Conservation (phyloP, 1,140 invertebrate genomes). For the Dysdera silvatica region DNA sequence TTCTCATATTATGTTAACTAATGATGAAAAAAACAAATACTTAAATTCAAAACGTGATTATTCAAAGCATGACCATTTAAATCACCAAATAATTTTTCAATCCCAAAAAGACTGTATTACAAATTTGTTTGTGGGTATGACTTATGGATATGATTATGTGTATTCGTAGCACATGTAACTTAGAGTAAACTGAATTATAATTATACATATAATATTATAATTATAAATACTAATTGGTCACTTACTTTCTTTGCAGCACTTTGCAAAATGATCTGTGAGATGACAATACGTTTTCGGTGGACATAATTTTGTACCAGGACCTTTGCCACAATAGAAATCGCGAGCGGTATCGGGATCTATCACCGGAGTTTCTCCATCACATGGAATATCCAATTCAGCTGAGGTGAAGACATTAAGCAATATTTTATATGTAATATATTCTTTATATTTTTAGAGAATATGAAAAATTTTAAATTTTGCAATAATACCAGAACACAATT, state of each 20-base stretch:
- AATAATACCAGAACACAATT: slow-evolving; percentile 14
- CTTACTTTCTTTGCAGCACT: slow-evolving; percentile 65
- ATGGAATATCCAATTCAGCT: slow-evolving; percentile 60
- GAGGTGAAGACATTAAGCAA: slow-evolving; percentile 53
- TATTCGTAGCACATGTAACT: slow-evolving; percentile 15
- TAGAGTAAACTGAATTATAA: background rate
- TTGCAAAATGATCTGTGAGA: slow-evolving; percentile 65
- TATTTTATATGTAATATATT: too few relatives aligned
- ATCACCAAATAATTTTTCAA: too few relatives aligned
- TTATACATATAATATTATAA: background rate
- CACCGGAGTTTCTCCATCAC: slow-evolving; percentile 72
- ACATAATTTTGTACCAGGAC: slow-evolving; percentile 65
- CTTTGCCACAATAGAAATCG: slow-evolving; percentile 76
- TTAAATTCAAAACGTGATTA: too few relatives aligned
- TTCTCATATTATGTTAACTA: too few relatives aligned
- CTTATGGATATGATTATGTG: too few relatives aligned
- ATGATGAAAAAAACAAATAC: too few relatives aligned
- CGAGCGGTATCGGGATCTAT: slow-evolving; percentile 58
- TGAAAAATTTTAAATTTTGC: too few relatives aligned
- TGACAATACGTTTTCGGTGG: slow-evolving; percentile 73
- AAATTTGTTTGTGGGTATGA: too few relatives aligned
- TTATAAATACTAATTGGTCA: slow-evolving; percentile 32
- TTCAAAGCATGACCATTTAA: too few relatives aligned
- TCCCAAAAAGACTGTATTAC: too few relatives aligned
- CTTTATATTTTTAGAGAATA: too few relatives aligned